Evolutionary conservation across 2,888 invertebrate species (phyloP), one percentile per base, ranked within the genome.

Genomic region (Rhimphoctona megacephalus): DNA sequence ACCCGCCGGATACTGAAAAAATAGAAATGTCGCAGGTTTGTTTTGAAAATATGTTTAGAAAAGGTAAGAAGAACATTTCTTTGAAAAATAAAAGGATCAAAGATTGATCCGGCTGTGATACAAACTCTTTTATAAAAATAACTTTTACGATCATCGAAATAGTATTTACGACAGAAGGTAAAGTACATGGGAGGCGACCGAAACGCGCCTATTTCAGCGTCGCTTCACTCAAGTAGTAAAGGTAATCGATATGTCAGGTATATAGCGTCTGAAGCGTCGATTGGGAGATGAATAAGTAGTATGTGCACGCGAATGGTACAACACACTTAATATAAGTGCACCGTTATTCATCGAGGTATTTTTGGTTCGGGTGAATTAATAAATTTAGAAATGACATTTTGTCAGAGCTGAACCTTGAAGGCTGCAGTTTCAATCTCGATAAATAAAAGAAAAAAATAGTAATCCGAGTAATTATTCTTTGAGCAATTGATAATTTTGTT

Each of bases 231-330:
- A 82, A 86, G 86, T 86, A 84, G 86, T 84, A 73, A 74, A 46
- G 79, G 84, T 86, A 86, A 86, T 86, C 86, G 86, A 86, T 86
- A 84, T n/a, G 86, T 81, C 86, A 78, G 86, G 70, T 84, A 46
- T 43, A 70, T 39, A 61, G 25, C 57, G 70, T 49, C 72, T 69
- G 19, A 36, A 69, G 57, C 39, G 69, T 79, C 84, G 81, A 81
- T 86, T 81, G 73, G 52, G 17, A 66, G 57, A 70, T 70, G 76
- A 74, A 82, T 69, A 69, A 69, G 57, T 74, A 69, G 54, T 57
- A 57, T 69, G 69, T 79, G 84, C 73, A 81, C 78, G 78, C 73
- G 77, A 73, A 72, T 49, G 39, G 72, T 57, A 52, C 49, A 74
- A 81, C 76, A 86, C 78, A 86, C 78, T 86, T 84, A 17, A 39